These are phyloP conservation scores for Laticauda laticaudata DNA, from an alignment of 2,113 vertebrate species.

Conservation along the genomic window DNA sequence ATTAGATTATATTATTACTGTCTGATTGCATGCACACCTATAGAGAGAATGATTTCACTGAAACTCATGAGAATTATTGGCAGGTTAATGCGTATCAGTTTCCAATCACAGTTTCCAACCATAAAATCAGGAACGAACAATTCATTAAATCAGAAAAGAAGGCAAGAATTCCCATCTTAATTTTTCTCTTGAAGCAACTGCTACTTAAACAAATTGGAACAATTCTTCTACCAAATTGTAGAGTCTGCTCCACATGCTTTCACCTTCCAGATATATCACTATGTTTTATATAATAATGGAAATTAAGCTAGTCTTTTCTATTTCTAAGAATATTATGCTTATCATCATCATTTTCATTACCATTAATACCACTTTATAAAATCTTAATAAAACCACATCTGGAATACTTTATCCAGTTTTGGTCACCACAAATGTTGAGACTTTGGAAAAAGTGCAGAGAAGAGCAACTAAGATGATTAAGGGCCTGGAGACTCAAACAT, in stretches of 20 bases:
- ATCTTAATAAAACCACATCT: neutral
- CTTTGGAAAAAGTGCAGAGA: neutral
- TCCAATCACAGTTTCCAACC: neutral
- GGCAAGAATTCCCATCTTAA: neutral
- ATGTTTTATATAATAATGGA: neutral
- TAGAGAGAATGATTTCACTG: neutral
- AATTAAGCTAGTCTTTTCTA: neutral
- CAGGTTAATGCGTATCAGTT: neutral
- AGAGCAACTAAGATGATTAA: neutral
- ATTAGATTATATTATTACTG: neutral
- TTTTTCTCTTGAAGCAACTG: neutral
- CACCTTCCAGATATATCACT: neutral
- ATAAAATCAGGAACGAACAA: neutral
- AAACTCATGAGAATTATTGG: neutral
- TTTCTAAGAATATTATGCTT: neutral
- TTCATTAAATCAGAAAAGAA: neutral
- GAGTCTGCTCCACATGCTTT: neutral
- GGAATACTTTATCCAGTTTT: neutral
- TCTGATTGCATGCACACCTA: neutral
- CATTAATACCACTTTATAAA: neutral
- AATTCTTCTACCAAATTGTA: neutral
- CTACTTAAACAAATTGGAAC: neutral
- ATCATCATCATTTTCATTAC: neutral
- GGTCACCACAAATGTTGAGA: neutral
- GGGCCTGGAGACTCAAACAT: neutral